A percentile compares a stretch with the other conserved stretches of the same genome.
phyloP scores from a whole-genome alignment of 2,888 invertebrate genomes.

The Hyppa rectilinea region DNA sequence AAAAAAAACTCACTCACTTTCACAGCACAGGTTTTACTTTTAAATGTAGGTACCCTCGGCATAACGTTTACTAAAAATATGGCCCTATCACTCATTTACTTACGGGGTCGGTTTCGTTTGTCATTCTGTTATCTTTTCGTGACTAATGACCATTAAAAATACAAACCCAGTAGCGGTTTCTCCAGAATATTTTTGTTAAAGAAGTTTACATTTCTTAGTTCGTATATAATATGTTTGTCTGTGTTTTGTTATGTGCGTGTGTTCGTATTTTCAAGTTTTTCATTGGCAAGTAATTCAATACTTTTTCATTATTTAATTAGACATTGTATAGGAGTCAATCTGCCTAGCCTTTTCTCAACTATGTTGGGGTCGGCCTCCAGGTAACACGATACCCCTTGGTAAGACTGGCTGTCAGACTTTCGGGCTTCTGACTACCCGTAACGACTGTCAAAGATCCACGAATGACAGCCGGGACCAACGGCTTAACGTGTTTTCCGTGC shows the following conservation, averaged over 20 bases:
- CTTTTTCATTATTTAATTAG: too few species aligned
- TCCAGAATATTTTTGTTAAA: constrained; percentile 29
- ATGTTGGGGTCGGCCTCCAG: too few species aligned
- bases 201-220: constrained; percentile 35
- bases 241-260: background rate
- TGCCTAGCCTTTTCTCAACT: too few species aligned
- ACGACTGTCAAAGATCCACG: too few species aligned
- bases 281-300: background rate
- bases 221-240: too few species aligned
- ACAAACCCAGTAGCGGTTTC: constrained; percentile 51
- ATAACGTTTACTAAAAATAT: constrained; percentile 46
- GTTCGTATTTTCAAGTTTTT: background rate
- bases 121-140: constrained; percentile 68
- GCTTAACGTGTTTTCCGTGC: too few species aligned
- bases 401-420: too few species aligned
- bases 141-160: constrained; percentile 71
- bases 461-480: too few species aligned
- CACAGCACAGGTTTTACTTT: constrained; percentile 1
- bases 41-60: constrained; percentile 7
- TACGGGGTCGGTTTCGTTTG: constrained; percentile 66
- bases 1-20: background rate
- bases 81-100: constrained; percentile 46
- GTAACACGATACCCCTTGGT: too few species aligned
- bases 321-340: too few species aligned
- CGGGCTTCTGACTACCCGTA: too few species aligned